Evolutionary conservation across 1,140 invertebrate genomes (phyloP), one percentile per base, ranked within the genome.

Genomic region (Bombus huntii): DNA sequence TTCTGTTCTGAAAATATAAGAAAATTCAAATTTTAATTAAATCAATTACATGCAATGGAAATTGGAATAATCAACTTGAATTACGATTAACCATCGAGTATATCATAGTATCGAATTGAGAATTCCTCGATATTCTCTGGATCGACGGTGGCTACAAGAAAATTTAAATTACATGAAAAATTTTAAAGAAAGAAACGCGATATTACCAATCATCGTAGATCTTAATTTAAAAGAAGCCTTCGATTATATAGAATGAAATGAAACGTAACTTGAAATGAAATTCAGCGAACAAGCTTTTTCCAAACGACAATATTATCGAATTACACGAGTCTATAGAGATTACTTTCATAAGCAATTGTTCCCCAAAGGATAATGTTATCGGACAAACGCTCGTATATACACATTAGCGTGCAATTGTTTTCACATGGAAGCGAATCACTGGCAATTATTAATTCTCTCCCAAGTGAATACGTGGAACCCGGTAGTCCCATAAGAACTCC

Each of bases 401-500:
- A 22, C 39, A 79, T 79, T 71, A 79, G 53, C 66, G 31, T 47
- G 53, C 53, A 72, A 84, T 84, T 84, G 76, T 79, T 84, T 84
- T 59, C 83, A 12, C 37, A 15, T 15, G 39, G 37, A 68, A n/a
- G n/a, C 68, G 62, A 79, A 84, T 79, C 83, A 62, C 9, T 18
- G 68, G 39, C 39, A 62, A 72, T 79, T 72, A 84, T 84, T 84
- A 79, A 84, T 84, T 79, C 42, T 34, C 66, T 59, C 22, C n/a
- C 47, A 1, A 3, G 15, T n/a, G 62, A 76, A 47, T 18, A 25
- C 4, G 47, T 39, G 73, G 42, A 37, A 47, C 25, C 2, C 68
- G 15, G 8, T 28, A 22, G 37, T 79, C 68, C 83, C 66, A 25
- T 22, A 71, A 79, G 76, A 39, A 28, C 47, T 37, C 6, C 10